Conservation (phyloP, 2,113 vertebrate genomes). For the Megaceryle torquata region DNA sequence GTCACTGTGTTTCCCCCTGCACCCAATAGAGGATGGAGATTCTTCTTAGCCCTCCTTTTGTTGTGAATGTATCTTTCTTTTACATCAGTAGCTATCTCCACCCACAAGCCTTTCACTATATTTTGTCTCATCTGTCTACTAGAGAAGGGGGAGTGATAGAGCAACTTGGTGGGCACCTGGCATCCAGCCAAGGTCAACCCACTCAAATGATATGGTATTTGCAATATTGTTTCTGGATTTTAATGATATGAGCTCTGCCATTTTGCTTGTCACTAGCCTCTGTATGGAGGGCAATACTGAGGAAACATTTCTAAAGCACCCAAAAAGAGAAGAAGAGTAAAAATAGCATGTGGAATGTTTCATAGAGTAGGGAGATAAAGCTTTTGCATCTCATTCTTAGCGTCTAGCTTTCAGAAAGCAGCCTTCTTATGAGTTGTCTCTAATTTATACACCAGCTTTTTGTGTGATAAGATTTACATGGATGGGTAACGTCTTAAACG, state of each 20-base stretch:
- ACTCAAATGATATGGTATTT: not conserved
- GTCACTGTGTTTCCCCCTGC: no score
- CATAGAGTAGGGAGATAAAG: not conserved
- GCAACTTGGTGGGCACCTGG: not conserved
- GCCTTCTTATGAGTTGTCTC: not conserved
- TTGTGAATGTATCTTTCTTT: no score
- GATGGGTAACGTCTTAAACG: not conserved
- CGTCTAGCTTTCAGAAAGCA: not conserved
- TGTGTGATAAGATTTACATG: not conserved
- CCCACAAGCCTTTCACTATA: no score
- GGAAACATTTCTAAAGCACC: not conserved
- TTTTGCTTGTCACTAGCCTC: not conserved
- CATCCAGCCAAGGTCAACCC: not conserved
- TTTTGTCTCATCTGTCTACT: not conserved
- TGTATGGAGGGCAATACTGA: not conserved
- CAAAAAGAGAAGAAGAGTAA: not conserved
- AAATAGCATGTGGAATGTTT: not conserved
- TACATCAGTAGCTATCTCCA: no score
- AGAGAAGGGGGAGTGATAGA: not conserved
- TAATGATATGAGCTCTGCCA: not conserved
- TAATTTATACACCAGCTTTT: not conserved
- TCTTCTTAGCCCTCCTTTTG: no score
- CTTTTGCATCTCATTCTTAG: not conserved
- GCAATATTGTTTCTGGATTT: not conserved
- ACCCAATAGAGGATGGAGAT: no score